A percentile compares a stretch with the other conserved stretches of the same genome.
phyloP scores from a whole-genome alignment of 2,888 invertebrate species.

The Euzophera pinguis region DNA sequence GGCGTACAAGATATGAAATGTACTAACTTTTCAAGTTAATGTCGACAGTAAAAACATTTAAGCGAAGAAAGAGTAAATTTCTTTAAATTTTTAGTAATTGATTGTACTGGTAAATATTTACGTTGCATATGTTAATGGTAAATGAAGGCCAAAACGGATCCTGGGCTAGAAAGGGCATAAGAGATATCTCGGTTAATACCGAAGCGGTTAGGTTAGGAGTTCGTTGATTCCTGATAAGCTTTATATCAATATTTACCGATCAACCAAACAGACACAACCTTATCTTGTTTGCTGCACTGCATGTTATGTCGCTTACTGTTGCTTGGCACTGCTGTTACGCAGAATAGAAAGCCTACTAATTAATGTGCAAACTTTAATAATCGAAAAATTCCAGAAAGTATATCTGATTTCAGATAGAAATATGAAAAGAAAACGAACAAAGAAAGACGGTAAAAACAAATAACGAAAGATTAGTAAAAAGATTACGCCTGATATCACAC shows the following conservation, averaged over 20 bases:
- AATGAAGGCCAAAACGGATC: no score
- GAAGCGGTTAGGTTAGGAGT: slow-evolving; percentile 1
- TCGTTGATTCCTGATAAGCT: slow-evolving; percentile 17
- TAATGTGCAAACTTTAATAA: no score
- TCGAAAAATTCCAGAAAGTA: no score
- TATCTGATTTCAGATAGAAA: no score
- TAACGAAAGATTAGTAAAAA: background rate
- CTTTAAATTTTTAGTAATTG: no score
- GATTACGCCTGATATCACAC: background rate
- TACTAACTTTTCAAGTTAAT: no score
- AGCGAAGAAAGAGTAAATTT: no score
- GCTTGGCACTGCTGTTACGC: background rate
- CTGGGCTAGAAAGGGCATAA: no score
- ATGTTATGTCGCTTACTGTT: background rate
- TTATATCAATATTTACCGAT: slow-evolving; percentile 16
- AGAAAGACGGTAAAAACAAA: background rate
- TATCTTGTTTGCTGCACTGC: background rate
- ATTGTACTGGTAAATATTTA: no score
- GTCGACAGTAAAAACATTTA: no score
- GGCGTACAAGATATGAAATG: no score
- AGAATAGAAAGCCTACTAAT: background rate
- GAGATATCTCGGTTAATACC: background rate
- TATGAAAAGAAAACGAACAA: background rate
- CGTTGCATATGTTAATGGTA: no score
- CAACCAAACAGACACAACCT: background rate